Evolutionary conservation across 2,797 vertebrate species (phyloP).

Genomic region (Argyrosomus regius): DNA sequence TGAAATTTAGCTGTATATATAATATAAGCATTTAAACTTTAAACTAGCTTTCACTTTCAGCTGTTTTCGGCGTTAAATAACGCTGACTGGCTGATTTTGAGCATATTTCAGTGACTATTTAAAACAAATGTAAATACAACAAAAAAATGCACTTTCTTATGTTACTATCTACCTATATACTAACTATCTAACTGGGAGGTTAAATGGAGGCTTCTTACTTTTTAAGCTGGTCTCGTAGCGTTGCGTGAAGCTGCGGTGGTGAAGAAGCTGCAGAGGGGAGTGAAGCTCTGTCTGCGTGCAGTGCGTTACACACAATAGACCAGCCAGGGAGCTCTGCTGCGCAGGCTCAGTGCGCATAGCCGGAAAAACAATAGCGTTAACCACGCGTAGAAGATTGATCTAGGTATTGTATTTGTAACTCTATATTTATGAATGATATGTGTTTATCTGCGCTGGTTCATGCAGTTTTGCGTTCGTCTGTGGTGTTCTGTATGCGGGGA

Average conservation of each 20-base stretch:
- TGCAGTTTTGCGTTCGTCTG: no score
- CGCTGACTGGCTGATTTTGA: rapidly evolving
- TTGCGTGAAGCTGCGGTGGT: neutral
- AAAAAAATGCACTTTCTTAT: neutral
- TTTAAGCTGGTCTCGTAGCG: rapidly evolving
- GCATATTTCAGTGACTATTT: rapidly evolving
- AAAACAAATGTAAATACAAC: no score
- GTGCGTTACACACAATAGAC: no score
- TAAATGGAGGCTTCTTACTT: neutral
- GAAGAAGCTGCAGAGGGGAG: neutral
- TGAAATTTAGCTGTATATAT: no score
- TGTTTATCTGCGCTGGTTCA: neutral
- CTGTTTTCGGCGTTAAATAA: neutral
- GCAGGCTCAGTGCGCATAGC: slow-evolving; percentile 50
- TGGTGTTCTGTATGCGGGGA: neutral
- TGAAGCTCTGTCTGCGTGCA: rapidly evolving
- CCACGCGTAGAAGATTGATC: neutral
- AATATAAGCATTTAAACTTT: neutral
- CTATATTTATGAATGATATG: neutral
- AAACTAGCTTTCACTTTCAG: neutral
- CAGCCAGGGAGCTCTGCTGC: slow-evolving; percentile 1
- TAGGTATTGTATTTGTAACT: neutral
- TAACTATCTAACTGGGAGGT: rapidly evolving
- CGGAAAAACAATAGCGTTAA: slow-evolving; percentile 34
- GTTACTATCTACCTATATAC: rapidly evolving